These are phyloP conservation scores for Caenorhabditis plicata DNA, from an alignment of 2,888 invertebrate genomes.

Conservation along the genomic window DNA sequence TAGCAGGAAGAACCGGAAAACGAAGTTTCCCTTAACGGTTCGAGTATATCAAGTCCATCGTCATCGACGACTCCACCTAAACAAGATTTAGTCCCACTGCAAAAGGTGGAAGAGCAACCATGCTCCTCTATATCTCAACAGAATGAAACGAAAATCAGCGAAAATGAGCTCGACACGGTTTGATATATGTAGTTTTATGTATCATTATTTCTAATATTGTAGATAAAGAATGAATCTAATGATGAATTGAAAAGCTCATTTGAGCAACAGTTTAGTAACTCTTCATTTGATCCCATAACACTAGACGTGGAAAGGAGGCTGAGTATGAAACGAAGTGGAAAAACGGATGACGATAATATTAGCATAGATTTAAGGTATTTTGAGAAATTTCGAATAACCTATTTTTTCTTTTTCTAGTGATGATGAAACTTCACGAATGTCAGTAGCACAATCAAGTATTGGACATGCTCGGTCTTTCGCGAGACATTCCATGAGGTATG, in stretches of 20 bases:
- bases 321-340: conserved; percentile 57
- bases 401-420: conserved; percentile 15
- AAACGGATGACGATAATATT: conserved; percentile 21
- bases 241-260: conserved; percentile 17
- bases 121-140: conserved; percentile 13
- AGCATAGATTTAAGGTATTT: conserved; percentile 14
- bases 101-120: conserved; percentile 7
- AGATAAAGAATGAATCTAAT: conserved; percentile 27
- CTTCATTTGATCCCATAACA: conserved; percentile 60
- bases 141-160: too few species aligned
- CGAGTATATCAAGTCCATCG: too few species aligned
- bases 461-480: conserved; percentile 41
- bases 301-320: conserved; percentile 59
- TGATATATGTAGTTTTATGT: too few species aligned
- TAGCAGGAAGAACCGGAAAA: too few species aligned
- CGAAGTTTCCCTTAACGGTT: too few species aligned
- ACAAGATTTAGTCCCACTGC: not conserved
- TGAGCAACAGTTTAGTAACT: conserved; percentile 17
- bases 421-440: conserved; percentile 22
- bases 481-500: conserved; percentile 41
- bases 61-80: not conserved
- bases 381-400: not conserved
- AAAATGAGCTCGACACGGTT: too few species aligned
- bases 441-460: conserved; percentile 21
- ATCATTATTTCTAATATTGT: too few species aligned